A percentile compares a stretch with the other conserved stretches of the same genome.
Conservation (phyloP, 2,888 invertebrate species). For the Apantesis nais region DNA sequence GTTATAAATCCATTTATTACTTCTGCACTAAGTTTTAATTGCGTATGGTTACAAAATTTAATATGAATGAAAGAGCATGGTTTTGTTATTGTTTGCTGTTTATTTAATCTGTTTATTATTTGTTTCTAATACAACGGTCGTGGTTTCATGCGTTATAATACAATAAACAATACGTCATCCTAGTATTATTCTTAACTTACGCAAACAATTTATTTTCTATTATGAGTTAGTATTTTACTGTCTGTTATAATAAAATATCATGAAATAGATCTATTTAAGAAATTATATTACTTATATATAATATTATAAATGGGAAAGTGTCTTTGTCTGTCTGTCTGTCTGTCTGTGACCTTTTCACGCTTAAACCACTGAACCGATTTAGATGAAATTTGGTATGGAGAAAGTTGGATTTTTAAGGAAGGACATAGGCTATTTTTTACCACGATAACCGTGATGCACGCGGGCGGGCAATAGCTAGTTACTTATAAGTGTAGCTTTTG, state of each 20-base stretch:
- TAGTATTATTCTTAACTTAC: background rate
- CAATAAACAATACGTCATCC: background rate
- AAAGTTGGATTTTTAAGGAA: too few relatives aligned
- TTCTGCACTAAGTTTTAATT: constrained; percentile 25
- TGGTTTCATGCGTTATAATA: background rate
- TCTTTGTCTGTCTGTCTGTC: too few relatives aligned
- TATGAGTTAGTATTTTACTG: background rate
- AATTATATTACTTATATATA: too few relatives aligned
- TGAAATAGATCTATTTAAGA: too few relatives aligned
- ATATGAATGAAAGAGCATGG: constrained; percentile 5
- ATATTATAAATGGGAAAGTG: too few relatives aligned
- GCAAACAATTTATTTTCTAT: background rate
- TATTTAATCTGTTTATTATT: background rate
- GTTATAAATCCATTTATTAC: constrained; percentile 28
- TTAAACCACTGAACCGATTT: too few relatives aligned
- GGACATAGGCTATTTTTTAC: too few relatives aligned
- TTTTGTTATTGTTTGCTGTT: constrained; percentile 11
- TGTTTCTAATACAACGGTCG: background rate
- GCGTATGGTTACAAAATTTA: constrained; percentile 25
- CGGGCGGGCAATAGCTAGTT: too few relatives aligned
- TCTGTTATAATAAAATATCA: too few relatives aligned
- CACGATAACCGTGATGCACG: too few relatives aligned
- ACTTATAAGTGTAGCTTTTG: background rate
- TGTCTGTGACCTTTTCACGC: too few relatives aligned
- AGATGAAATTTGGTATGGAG: too few relatives aligned